Evolutionary conservation across 2,888 invertebrate species (phyloP), one percentile per base, ranked within the genome.

Genomic region (Scaptomyza polygonia): DNA sequence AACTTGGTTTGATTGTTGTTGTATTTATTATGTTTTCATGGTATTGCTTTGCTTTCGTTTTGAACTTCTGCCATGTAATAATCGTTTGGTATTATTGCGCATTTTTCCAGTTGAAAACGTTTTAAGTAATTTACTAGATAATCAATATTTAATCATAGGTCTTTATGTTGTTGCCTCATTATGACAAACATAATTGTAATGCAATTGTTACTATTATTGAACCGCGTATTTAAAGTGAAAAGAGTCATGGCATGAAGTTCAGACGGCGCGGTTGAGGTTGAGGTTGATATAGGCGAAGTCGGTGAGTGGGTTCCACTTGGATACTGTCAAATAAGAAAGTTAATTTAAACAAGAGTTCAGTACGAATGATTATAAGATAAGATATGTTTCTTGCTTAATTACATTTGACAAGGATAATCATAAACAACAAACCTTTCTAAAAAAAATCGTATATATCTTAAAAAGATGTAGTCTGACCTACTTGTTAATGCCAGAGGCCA

Each of bases 111-210:
- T 58, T 79, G 67, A 75, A 79, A 63, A 39, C 82, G 42, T 62
- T 80, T 77, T 54, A 36, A 63, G 53, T 68, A 77, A 83, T 61
- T 69, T 65, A 42, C 44, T 61, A 36, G 61, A 51, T 72, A 82
- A 84, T 86, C 87, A 81, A 84, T 86, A 79, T 62, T 79, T 80
- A 82, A 82, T 86, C 63, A 75, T 67, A 75, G 56, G 58, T 74
- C 62, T 66, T 74, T 84, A 66, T 66, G 45, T 61, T 66, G 45
- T 61, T 63, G 45, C 59, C 55, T 54, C 58, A 67, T 86, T 86
- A 79, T 69, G 72, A 67, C 72, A 76, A 63, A 79, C 67, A 48
- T 66, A 59, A 62, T 79, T 65, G 56, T 30, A 61, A 21, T 51
- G 32, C 58, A 58, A 59, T 67, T 61, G 66, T 36, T n/a, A 27